Evolutionary conservation across 2,888 invertebrate species (phyloP), one percentile per base, ranked within the genome.

Genomic region (Spilosoma lubricipeda): DNA sequence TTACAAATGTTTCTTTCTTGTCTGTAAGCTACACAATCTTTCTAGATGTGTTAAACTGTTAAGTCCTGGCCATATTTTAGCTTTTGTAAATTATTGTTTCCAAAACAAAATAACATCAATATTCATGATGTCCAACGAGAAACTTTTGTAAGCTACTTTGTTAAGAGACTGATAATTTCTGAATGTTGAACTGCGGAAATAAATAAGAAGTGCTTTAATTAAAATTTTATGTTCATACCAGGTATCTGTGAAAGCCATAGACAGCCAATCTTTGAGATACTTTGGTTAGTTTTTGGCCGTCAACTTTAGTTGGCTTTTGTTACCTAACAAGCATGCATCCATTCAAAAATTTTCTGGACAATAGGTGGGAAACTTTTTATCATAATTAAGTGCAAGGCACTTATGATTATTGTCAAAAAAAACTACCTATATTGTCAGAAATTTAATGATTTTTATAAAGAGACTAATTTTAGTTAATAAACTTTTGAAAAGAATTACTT

Each of bases 141-240:
- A 68, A 73, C 68, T 77, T 80, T 69, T 74, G 70, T 67, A 48
- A 69, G 11, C 67, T 68, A 70, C 65, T 80, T 76, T 27, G 66
- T 80, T 69, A 72, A 75, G 48, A 52, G 39, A 66, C 3, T 56
- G 45, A 33, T 67, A 59, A 63, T 67, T 67, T 39, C 63, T 30
- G 63, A 33, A 67, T 67, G 39, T 56, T 67, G 39, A 15, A 69
- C 52, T 45, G 42, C 30, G 48, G 27, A 59, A 18, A 45, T 36
- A 73, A 80, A 8, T 45, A 67, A 27, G 45, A 8, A 67, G 70
- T 81, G 69, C 69, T 64, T 82, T 82, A 48, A 82, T 82, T 82
- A 78, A 78, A 81, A 80, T 66, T 81, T 81, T 77, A 11, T n/a
- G 36, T 70, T 80, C 45, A 67, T 78, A 73, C 72, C 30, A 56